phyloP scores from a whole-genome alignment of 2,113 vertebrate species.

The Dipodomys spectabilis region DNA sequence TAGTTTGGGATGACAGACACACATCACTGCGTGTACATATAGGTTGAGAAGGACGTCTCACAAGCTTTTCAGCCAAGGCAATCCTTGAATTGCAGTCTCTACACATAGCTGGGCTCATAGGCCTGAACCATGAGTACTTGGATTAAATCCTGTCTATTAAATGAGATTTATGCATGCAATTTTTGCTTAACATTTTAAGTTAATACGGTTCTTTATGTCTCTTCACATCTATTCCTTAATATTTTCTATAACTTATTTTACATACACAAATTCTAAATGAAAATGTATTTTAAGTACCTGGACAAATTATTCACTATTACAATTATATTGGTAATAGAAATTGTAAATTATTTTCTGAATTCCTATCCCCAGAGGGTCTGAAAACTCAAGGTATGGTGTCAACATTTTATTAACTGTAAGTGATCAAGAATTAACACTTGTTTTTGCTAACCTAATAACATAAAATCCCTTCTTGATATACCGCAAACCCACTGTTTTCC shows the following conservation, averaged over 20 bases:
- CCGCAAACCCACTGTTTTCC: not conserved
- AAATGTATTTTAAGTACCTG: not conserved
- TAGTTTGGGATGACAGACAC: not conserved
- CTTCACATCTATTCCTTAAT: not conserved
- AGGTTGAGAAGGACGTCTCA: too few relatives aligned
- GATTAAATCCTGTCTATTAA: not conserved
- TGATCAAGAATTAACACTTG: not conserved
- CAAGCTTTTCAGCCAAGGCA: too few relatives aligned
- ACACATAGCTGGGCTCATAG: too few relatives aligned
- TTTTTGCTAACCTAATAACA: not conserved
- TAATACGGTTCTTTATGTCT: not conserved
- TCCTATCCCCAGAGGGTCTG: not conserved
- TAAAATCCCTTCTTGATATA: not conserved
- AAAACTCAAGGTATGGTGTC: not conserved
- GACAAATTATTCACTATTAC: not conserved
- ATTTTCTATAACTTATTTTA: not conserved
- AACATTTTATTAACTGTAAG: not conserved
- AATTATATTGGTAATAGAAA: not conserved
- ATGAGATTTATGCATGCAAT: not conserved
- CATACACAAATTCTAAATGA: not conserved
- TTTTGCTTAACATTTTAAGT: not conserved
- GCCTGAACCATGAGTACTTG: too few relatives aligned
- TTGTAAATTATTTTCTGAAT: conserved; percentile 34
- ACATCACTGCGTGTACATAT: too few relatives aligned
- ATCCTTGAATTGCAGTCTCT: too few relatives aligned